Evolutionary conservation across 2,113 vertebrate species (phyloP).

Genomic region (Stigmatopora argus): DNA sequence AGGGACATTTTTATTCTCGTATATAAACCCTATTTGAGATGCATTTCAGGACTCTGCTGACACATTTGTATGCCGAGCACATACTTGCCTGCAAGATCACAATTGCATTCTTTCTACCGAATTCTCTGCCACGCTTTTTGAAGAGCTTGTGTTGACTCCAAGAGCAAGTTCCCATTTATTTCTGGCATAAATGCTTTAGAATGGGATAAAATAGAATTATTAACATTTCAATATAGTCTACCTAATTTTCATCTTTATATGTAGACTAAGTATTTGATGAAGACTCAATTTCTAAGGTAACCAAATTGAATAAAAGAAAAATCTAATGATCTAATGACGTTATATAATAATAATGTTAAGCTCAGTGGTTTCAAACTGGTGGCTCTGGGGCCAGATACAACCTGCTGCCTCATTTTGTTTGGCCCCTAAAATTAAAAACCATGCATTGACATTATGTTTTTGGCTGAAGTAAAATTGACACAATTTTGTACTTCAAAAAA

Average conservation of each 20-base stretch:
- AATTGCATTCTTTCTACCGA: conserved; percentile 8
- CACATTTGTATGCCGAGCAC: conserved; percentile 7
- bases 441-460: too few species aligned
- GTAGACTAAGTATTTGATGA: too few species aligned
- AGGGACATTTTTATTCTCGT: conserved; percentile 14
- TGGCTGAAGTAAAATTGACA: too few species aligned
- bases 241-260: background rate
- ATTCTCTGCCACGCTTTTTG: conserved; percentile 6
- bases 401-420: too few species aligned
- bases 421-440: too few species aligned
- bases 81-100: conserved; percentile 9
- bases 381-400: too few species aligned
- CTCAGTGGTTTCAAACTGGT: too few species aligned
- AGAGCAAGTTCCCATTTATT: background rate
- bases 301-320: too few species aligned
- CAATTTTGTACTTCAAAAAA: too few species aligned
- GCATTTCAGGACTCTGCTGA: conserved; percentile 24
- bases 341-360: too few species aligned
- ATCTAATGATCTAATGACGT: too few species aligned
- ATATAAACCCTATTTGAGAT: conserved; percentile 6
- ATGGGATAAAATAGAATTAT: background rate
- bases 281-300: too few species aligned
- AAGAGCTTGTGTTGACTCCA: conserved; percentile 8
- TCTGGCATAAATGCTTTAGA: background rate
- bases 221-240: background rate